These are phyloP conservation scores for Coptodon rendalli DNA, from an alignment of 2,113 vertebrate species.

Conservation along the genomic window DNA sequence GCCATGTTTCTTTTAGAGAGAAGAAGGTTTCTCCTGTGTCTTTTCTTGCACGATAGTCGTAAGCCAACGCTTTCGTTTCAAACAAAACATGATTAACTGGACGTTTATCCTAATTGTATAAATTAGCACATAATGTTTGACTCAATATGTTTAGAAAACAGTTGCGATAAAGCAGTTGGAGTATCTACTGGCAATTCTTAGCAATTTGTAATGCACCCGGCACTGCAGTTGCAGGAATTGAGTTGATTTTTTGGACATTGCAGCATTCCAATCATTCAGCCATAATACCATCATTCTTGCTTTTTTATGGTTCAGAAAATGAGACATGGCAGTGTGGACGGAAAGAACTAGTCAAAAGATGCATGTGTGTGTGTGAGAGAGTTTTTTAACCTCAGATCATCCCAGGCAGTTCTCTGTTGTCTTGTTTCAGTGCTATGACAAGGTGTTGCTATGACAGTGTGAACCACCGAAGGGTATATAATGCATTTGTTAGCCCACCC, in stretches of 20 bases:
- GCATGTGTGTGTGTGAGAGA: neutral
- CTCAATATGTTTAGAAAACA: neutral
- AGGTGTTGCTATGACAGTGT: neutral
- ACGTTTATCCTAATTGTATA: neutral
- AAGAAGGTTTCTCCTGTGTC: neutral
- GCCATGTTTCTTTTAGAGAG: neutral
- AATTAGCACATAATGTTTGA: neutral
- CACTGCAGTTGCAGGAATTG: neutral
- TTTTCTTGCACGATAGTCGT: neutral
- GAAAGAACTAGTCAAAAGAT: neutral
- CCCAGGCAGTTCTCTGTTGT: neutral
- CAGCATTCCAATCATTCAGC: neutral
- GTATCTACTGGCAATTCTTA: neutral
- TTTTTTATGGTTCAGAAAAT: neutral
- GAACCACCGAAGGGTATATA: neutral
- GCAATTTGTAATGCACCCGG: neutral
- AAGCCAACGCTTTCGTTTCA: fast-evolving
- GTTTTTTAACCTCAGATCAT: neutral
- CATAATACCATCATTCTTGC: neutral
- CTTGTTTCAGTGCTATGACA: neutral
- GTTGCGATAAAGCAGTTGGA: neutral
- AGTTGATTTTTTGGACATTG: neutral
- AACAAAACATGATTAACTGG: neutral
- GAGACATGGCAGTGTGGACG: neutral
- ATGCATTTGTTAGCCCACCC: neutral